Percentiles rank a stretch among this genome's conserved stretches.
Evolutionary conservation across 2,113 vertebrate genomes (phyloP).

Genomic region (Pachyramphus minor): DNA sequence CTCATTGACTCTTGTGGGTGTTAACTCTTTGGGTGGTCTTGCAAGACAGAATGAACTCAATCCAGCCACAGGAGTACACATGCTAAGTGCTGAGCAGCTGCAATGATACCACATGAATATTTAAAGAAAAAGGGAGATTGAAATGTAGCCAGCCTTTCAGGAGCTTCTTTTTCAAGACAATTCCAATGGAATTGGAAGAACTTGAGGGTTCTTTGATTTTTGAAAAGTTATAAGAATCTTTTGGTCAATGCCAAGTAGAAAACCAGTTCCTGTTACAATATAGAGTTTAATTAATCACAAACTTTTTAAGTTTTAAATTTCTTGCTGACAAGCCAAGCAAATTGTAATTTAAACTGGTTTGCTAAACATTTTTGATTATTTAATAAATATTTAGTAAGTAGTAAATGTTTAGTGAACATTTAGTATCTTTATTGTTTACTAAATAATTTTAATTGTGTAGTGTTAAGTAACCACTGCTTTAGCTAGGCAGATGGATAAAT

Average conservation of each 20-base stretch:
- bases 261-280: background rate
- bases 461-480: background rate
- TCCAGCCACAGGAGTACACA: background rate
- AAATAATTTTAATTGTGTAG: background rate
- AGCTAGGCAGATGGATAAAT: background rate
- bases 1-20: accelerated
- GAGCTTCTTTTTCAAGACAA: background rate
- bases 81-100: background rate
- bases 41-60: background rate
- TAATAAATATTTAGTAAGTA: background rate
- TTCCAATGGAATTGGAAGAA: background rate
- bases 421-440: background rate
- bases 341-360: background rate
- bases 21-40: background rate
- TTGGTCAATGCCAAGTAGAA: background rate
- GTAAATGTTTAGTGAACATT: background rate
- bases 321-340: background rate
- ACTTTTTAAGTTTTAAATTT: background rate
- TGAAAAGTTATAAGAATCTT: background rate
- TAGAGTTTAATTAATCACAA: background rate
- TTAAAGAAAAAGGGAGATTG: background rate
- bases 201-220: background rate
- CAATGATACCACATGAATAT: background rate
- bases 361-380: background rate
- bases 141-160: background rate